Base-by-base conservation (phyloP, 2,888 invertebrate species). In the Aquatica leii region DNA sequence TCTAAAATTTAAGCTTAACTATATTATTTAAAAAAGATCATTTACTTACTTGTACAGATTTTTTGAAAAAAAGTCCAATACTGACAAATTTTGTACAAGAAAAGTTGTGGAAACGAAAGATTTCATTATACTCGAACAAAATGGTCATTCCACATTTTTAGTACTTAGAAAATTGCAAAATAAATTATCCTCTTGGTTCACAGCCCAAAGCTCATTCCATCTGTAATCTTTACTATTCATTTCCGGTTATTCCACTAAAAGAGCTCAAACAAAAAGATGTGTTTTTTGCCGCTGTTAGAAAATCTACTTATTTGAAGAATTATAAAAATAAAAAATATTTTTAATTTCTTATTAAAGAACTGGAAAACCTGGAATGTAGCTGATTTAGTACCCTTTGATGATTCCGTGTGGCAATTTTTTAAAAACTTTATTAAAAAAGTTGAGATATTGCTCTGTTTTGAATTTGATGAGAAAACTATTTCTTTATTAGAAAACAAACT, bases 151-250 rank as follows among this genome's bases (percentile, higher is more conserved):
- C 70, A 2, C 69, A 62, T 64, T 70, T 70, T 37, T 35, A 72
- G 11, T 71, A 69, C 50, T 58, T 68, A n/a, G 70, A 73, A 57
- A 71, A 71, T 66, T 71, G 69, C 41, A 73, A 74, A 70, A 72
- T 72, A n/a, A 73, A 71, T 56, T 69, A 73, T 55, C 69, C 73
- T 15, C 63, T 74, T 43, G 73, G 72, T 14, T 66, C 71, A 11
- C 56, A 72, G 43, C 43, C 69, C 3, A n/a, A 24, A 11, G 63
- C 55, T 35, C 66, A 73, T 59, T 68, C 70, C 1, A 54, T 72
- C 35, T 69, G 71, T 57, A 70, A 69, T 63, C n/a, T 70, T 4
- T 69, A 72, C 56, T 70, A 70, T 60, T 71, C 70, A n/a, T 72
- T 72, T 63, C 67, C 72, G 12, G 67, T 66, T 58, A 24, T 69